Evolutionary conservation across 2,113 vertebrate genomes (phyloP).

Genomic region (Megalops atlanticus): DNA sequence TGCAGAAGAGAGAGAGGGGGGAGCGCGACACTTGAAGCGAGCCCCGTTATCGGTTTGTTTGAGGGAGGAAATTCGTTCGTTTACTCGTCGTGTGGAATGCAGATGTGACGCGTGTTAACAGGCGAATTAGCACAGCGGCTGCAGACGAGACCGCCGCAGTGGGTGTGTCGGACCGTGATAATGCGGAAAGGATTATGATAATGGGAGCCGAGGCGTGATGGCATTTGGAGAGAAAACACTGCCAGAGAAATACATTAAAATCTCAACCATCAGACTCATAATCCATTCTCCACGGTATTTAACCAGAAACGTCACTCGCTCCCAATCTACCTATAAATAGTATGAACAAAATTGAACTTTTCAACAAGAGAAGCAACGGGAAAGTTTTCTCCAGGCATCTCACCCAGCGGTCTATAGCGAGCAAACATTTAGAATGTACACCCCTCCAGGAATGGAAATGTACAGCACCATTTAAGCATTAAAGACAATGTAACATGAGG

Average conservation of each 20-base stretch:
- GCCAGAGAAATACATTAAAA: slow-evolving; percentile 13
- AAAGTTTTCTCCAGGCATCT: slow-evolving; percentile 10
- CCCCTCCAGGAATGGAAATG: too few relatives aligned
- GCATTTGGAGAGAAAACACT: slow-evolving; percentile 23
- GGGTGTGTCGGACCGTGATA: slow-evolving; percentile 11
- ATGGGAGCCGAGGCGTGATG: slow-evolving; percentile 11
- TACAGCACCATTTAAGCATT: too few relatives aligned
- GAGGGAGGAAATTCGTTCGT: not conserved
- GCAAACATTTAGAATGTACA: too few relatives aligned
- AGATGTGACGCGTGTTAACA: slow-evolving; percentile 1
- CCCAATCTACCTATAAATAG: slow-evolving; percentile 19
- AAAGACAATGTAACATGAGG: too few relatives aligned
- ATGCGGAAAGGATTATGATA: slow-evolving; percentile 13
- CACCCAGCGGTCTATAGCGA: too few relatives aligned
- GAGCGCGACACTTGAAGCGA: not conserved
- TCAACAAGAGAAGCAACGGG: not conserved
- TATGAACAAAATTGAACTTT: slow-evolving; percentile 4
- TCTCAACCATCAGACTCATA: not conserved
- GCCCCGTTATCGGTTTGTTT: not conserved
- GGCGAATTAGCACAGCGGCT: not conserved
- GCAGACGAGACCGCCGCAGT: not conserved
- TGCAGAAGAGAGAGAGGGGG: not conserved
- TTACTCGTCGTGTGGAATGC: not conserved
- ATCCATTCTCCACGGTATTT: slow-evolving; percentile 15
- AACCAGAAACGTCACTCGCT: not conserved